A percentile compares a stretch with the other conserved stretches of the same genome.
Conservation (phyloP, 2,113 vertebrate genomes). For the Glareola pratincola region DNA sequence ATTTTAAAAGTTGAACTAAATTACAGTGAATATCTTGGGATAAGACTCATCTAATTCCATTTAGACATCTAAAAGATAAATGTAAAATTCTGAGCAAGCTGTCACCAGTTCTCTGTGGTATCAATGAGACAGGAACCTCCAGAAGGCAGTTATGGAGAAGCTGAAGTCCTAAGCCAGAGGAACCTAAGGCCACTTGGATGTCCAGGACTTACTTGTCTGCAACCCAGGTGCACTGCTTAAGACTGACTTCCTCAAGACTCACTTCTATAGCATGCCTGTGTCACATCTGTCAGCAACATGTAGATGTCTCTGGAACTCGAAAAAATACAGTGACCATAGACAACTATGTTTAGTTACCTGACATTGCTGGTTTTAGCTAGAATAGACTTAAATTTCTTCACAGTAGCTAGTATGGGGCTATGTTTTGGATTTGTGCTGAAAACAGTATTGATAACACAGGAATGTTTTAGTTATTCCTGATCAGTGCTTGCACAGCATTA, state of each 20-base stretch:
- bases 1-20: neutral
- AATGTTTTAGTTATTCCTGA: neutral
- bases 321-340: neutral
- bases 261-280: neutral
- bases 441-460: neutral
- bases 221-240: neutral
- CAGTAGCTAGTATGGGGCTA: neutral
- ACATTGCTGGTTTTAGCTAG: neutral
- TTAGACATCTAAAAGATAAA: neutral
- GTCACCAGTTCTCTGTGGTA: neutral
- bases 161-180: neutral
- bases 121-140: neutral
- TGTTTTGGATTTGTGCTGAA: neutral
- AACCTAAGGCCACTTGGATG: neutral
- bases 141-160: neutral
- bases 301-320: neutral
- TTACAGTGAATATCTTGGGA: too few species aligned
- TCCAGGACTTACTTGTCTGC: neutral
- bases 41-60: neutral
- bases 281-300: neutral
- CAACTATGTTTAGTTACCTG: neutral
- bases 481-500: neutral
- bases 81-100: neutral
- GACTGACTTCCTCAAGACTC: neutral
- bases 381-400: neutral